Evolutionary conservation across 2,113 vertebrate species (phyloP).

Genomic region (Oryzias javanicus): DNA sequence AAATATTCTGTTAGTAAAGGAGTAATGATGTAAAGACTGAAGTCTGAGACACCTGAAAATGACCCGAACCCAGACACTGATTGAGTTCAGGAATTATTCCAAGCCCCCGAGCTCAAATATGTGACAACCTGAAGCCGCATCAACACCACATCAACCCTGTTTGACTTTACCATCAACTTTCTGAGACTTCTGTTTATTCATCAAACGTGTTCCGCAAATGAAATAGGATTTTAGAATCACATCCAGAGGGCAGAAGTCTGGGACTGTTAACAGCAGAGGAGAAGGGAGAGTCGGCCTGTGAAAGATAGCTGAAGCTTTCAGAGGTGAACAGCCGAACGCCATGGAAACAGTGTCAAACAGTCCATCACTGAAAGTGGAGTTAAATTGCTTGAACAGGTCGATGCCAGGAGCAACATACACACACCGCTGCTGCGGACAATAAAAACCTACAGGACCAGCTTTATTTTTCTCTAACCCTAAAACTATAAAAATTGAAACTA

Average conservation of each 20-base stretch:
- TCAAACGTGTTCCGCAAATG: slow-evolving; percentile 8
- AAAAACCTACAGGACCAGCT: neutral
- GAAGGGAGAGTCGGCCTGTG: slow-evolving; percentile 28
- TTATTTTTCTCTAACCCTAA: neutral
- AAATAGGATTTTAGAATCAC: slow-evolving; percentile 13
- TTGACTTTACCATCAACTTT: slow-evolving; percentile 5
- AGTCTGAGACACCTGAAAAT: neutral
- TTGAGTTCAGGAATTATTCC: slow-evolving; percentile 5
- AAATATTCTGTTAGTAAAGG: no score
- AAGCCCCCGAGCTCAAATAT: neutral
- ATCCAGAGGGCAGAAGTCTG: slow-evolving; percentile 17
- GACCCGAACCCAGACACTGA: neutral
- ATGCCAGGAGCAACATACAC: slow-evolving; percentile 30
- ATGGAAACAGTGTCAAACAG: slow-evolving; percentile 34
- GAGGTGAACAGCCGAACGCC: slow-evolving; percentile 39
- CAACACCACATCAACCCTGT: slow-evolving; percentile 2
- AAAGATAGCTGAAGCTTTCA: slow-evolving; percentile 25
- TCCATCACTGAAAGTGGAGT: slow-evolving; percentile 16
- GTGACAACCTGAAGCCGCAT: neutral
- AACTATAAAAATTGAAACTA: neutral
- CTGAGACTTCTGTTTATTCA: neutral
- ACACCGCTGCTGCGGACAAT: slow-evolving; percentile 16
- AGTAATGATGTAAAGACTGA: neutral
- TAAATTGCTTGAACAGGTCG: slow-evolving; percentile 18
- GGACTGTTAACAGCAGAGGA: slow-evolving; percentile 10